Base-by-base conservation (phyloP, 2,113 vertebrate species). In the Corapipo altera region DNA sequence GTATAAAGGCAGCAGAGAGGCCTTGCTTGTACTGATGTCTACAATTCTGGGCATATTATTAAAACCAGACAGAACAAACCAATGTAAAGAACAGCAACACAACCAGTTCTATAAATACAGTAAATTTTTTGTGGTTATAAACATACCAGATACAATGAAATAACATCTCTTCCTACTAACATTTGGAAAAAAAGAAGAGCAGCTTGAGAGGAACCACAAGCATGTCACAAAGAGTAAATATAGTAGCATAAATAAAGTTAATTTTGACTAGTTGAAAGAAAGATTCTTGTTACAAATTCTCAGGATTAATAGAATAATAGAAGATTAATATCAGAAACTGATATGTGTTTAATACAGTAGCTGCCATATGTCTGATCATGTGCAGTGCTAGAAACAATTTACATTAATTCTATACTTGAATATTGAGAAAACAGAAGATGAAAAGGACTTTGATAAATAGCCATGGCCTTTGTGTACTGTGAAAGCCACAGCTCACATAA, bases 301-400 rank as follows among this genome's bases (percentile, higher is more conserved):
- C 46, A 83, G 23, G 4, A 44, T 73, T 64, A 77, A 51, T 2
- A 77, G 15, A 71, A 62, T 23, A 62, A 62, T 1, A 46, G 22
- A 66, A 66, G 18, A 74, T 28, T 52, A 33, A 12, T 71, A 75
- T 46, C 3, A 89, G 48, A 82, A 82, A 58, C 3, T 19, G n/a
- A 8, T 30, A 55, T 4, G 7, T 19, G 4, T 51, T 94, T 74
- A 62, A 58, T 39, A 43, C 8, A 51, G 43, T 43, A 72, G 21
- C 12, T 84, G 74, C 62, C 39, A 2, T 70, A 88, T 89, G 33
- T 71, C 19, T 82, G 26, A 96, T 88, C 82, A 93, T 70, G 75
- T 81, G 69, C 91, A 97, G 80, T 32, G 59, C 93, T 96, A 88
- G 93, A 97, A 96, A 35, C 76, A 84, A 91, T 66, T 88, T 88